A percentile compares a stretch with the other conserved stretches of the same genome.
Conservation (phyloP, 2,888 invertebrate genomes). For the Raillietiella orientalis region DNA sequence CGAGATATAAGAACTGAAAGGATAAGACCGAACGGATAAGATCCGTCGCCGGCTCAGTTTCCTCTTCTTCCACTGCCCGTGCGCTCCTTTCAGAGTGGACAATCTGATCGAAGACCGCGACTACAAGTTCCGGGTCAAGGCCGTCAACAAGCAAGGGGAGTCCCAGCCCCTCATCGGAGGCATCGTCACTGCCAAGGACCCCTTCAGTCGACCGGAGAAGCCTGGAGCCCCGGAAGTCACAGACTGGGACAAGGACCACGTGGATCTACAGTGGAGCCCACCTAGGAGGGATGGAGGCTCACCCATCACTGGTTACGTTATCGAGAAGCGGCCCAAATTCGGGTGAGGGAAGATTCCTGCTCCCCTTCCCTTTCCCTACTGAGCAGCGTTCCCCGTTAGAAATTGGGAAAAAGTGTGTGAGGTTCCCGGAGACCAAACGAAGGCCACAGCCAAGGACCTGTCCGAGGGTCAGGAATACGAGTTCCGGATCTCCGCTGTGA, state of each 20-base stretch:
- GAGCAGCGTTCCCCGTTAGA: constrained; percentile 11
- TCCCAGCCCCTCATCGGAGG: constrained; percentile 46
- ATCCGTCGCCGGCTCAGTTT: too few species aligned
- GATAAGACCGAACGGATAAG: too few species aligned
- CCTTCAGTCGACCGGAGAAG: constrained; percentile 60
- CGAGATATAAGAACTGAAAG: too few species aligned
- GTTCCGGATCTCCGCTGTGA: constrained; percentile 63
- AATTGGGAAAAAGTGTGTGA: constrained; percentile 64
- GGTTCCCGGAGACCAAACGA: constrained; percentile 34
- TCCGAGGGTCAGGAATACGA: constrained; percentile 77
- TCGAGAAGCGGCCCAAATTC: constrained; percentile 53
- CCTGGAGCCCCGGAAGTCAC: constrained; percentile 57
- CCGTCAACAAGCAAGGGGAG: constrained; percentile 76
- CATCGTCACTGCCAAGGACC: constrained; percentile 73
- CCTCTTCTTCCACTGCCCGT: too few species aligned
- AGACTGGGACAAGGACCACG: constrained; percentile 86
- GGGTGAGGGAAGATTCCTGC: constrained; percentile 18
- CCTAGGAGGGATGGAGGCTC: constrained; percentile 75
- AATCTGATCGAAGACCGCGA: constrained; percentile 76
- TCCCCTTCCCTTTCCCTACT: constrained; percentile 2
- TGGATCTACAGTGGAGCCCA: constrained; percentile 81
- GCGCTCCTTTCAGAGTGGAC: constrained; percentile 23
- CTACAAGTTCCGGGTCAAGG: constrained; percentile 73
- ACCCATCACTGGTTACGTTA: constrained; percentile 53
- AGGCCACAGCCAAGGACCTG: constrained; percentile 45